Evolutionary conservation across 2,797 vertebrate genomes (phyloP).

Genomic region (Muraenolepis orangiensis): DNA sequence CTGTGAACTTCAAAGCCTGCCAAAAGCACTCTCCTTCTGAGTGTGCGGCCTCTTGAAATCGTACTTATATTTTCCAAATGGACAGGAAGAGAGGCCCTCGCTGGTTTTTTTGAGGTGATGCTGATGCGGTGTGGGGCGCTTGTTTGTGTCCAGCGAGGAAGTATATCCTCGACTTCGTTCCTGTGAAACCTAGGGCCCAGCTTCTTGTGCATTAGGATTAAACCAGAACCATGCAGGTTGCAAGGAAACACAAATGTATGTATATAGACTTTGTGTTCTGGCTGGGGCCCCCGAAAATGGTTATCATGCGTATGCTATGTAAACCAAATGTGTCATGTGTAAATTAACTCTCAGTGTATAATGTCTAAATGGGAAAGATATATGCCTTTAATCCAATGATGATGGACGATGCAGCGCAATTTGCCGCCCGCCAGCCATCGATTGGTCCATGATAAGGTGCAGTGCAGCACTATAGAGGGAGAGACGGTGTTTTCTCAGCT

Average conservation of each 20-base stretch:
- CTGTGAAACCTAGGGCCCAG: slow-evolving; percentile 52
- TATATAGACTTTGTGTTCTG: neutral
- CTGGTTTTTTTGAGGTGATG: slow-evolving; percentile 67
- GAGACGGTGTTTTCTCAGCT: slow-evolving; percentile 76
- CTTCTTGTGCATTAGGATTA: slow-evolving; percentile 44
- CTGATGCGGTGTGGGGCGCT: slow-evolving; percentile 63
- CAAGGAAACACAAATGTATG: neutral
- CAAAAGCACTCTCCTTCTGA: slow-evolving; percentile 73
- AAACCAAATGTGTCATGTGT: neutral
- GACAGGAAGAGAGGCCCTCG: slow-evolving; percentile 71
- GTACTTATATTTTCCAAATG: slow-evolving; percentile 78
- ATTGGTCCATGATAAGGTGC: slow-evolving; percentile 63
- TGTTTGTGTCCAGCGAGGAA: slow-evolving; percentile 50
- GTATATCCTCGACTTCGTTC: slow-evolving; percentile 42
- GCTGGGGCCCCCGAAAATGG: neutral
- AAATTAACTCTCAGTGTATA: neutral
- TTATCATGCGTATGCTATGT: neutral
- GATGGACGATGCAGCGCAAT: neutral
- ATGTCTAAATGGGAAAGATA: neutral
- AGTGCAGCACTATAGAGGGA: slow-evolving; percentile 44
- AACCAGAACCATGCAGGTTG: slow-evolving; percentile 12
- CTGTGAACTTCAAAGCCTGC: slow-evolving; percentile 75
- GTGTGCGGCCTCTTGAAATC: slow-evolving; percentile 69
- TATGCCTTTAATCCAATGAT: neutral
- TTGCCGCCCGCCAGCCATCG: neutral